Base-by-base conservation (phyloP, 2,797 vertebrate species). In the Chromobotia macracanthus region DNA sequence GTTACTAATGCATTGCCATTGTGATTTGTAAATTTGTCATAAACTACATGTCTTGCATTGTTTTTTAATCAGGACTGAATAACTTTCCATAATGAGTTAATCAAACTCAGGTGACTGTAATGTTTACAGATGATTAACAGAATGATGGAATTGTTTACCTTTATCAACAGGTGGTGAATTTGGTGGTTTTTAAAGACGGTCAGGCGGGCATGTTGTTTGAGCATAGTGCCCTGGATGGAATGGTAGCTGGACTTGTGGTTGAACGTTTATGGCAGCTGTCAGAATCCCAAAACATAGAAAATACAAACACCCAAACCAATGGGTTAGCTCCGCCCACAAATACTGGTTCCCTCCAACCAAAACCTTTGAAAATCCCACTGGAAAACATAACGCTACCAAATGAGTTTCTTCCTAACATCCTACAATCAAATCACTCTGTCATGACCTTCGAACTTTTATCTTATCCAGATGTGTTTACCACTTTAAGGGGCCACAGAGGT, bases 181-280 rank as follows among this genome's bases (percentile, higher is more conserved):
- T 93, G 83, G 93, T 93, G 85, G 91, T 94, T 75, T 92, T 93
- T 81, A 90, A 90, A 81, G 89, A 95, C 75, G 80, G 87, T 82
- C 89, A 90, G n/a, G 91, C 92, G 53, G 92, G 94, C 60, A 87
- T 94, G 86, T 46, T 94, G 86, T 93, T 93, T 83, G 93, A 95
- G 83, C 93, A 94, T 87, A 91, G 91, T 69, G 92, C 91, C 13
- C 86, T 94, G 81, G 93, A 94, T 82, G 93, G 93, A 72, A 94
- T 94, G 94, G 91, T 94, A 72, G 92, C 92, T 55, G 90, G 90
- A 21, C 91, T 94, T 82, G 84, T 95, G 48, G 89, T 90, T 66
- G 88, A 91, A 82, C 79, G 72, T 56, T 41, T 94, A 28, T 94
- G 92, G 83, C 79, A 86, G 72, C 79, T 94, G 60, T 94, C 94